phyloP scores from a whole-genome alignment of 1,140 invertebrate species.

The Cyclina sinensis region DNA sequence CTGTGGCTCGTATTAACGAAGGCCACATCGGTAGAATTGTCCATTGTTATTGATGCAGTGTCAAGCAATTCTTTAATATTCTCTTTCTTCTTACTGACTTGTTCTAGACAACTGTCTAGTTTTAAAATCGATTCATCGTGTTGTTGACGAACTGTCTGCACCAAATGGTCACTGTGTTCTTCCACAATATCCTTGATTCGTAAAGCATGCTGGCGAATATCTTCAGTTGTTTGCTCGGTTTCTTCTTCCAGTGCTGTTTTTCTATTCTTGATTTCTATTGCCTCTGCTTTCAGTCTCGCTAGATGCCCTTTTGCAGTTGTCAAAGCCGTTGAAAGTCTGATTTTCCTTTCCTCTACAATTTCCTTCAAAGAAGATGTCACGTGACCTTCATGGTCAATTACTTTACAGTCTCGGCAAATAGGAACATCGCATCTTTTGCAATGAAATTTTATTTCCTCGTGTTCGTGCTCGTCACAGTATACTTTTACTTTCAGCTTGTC shows the following conservation, averaged over 20 bases:
- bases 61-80: constrained; percentile 31
- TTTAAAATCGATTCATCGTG: constrained; percentile 60
- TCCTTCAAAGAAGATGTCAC: constrained; percentile 46
- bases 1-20: constrained; percentile 24
- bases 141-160: constrained; percentile 46
- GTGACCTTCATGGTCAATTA: constrained; percentile 54
- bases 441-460: constrained; percentile 61
- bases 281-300: constrained; percentile 54
- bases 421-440: constrained; percentile 58
- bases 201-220: constrained; percentile 41
- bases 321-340: constrained; percentile 24
- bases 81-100: constrained; percentile 55
- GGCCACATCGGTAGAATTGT: constrained; percentile 50
- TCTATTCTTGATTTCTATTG: constrained; percentile 59
- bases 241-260: constrained; percentile 42
- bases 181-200: constrained; percentile 61
- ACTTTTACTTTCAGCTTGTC: constrained; percentile 52
- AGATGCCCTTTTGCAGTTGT: constrained; percentile 57
- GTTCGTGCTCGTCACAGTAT: constrained; percentile 52
- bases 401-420: constrained; percentile 63
- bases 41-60: constrained; percentile 45
- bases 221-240: constrained; percentile 41
- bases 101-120: constrained; percentile 47
- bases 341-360: constrained; percentile 48
- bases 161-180: constrained; percentile 44